These are phyloP conservation scores for Gymnothorax reevesii DNA, from an alignment of 2,797 vertebrate genomes.

Conservation along the genomic window DNA sequence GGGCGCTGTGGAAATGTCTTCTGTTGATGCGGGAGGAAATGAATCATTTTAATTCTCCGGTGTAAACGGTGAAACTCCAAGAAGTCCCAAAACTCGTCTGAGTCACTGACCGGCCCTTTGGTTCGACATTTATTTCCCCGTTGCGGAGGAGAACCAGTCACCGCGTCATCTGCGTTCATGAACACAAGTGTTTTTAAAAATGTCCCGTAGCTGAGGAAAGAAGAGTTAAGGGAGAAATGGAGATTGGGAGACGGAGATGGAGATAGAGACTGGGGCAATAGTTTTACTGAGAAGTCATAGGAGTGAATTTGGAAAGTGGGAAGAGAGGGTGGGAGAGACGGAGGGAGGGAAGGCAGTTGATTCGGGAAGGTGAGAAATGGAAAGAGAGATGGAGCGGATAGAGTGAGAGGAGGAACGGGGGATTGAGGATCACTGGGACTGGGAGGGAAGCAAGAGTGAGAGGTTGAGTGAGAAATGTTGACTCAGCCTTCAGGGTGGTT, in stretches of 20 bases:
- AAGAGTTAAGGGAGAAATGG: background rate
- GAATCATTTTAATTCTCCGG: background rate
- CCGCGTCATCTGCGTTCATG: background rate
- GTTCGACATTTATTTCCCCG: background rate
- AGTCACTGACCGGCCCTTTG: background rate
- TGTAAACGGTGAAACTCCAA: slow-evolving; percentile 1
- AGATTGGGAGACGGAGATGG: background rate
- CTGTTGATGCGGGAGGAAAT: background rate
- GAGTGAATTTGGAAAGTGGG: too few relatives aligned
- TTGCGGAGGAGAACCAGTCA: background rate
- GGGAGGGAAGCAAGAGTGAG: background rate
- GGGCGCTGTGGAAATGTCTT: background rate
- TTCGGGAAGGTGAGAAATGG: background rate
- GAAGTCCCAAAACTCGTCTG: background rate
- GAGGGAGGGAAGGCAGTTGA: background rate
- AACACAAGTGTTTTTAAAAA: background rate
- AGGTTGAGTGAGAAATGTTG: background rate
- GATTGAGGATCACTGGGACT: background rate
- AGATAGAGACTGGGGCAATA: too few relatives aligned
- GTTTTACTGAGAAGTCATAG: too few relatives aligned
- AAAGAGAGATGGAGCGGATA: background rate
- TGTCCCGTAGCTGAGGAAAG: background rate
- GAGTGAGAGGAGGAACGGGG: background rate
- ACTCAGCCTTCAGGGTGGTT: background rate
- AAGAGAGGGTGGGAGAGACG: background rate